Conservation (phyloP, 2,113 vertebrate species). For the Lophotis ruficrista region DNA sequence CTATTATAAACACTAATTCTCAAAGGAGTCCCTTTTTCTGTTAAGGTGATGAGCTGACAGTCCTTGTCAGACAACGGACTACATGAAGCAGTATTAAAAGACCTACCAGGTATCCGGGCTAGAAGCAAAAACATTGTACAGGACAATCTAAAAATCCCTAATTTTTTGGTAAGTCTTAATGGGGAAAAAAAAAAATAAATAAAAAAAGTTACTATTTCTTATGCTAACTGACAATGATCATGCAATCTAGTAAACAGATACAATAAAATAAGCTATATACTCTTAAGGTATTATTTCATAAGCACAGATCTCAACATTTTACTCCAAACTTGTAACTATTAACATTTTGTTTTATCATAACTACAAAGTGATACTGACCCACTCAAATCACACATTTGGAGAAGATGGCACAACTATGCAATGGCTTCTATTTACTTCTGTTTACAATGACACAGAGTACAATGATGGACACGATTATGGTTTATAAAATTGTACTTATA, state of each 20-base stretch:
- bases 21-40: background rate
- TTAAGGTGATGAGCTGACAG: background rate
- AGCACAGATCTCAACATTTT: background rate
- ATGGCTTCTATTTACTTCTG: background rate
- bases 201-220: background rate
- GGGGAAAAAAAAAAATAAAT: background rate
- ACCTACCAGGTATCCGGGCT: background rate
- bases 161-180: background rate
- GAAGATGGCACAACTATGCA: background rate
- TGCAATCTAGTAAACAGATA: background rate
- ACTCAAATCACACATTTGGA: background rate
- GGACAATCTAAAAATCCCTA: rapidly evolving
- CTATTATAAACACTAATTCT: background rate
- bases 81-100: background rate
- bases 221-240: background rate
- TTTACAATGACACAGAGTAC: background rate
- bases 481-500: background rate
- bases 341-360: background rate
- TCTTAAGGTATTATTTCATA: background rate
- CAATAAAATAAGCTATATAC: background rate
- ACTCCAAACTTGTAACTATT: background rate
- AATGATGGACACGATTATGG: background rate
- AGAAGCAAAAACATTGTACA: background rate
- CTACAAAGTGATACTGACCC: background rate
- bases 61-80: background rate